phyloP scores from a whole-genome alignment of 2,888 invertebrate species.

The Bedellia somnulentella region DNA sequence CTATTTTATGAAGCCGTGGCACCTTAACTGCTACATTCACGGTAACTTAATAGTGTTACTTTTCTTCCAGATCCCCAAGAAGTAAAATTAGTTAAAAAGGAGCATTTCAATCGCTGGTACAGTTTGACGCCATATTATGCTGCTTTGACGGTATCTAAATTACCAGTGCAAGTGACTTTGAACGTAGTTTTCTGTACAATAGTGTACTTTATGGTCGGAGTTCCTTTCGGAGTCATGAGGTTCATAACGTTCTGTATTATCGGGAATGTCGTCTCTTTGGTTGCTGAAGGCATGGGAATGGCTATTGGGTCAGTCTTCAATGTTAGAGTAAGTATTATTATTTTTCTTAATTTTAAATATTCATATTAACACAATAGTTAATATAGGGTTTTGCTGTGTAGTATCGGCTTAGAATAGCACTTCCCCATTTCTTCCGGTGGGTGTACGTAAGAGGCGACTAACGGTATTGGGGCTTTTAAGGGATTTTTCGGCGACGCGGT shows the following conservation, averaged over 20 bases:
- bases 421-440: too few species aligned
- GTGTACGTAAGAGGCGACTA: too few species aligned
- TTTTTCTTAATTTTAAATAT: too few species aligned
- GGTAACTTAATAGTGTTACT: too few species aligned
- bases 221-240: constrained; percentile 66
- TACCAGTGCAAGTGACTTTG: constrained; percentile 62
- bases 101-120: constrained; percentile 73
- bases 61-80: constrained; percentile 64
- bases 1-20: too few species aligned
- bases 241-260: constrained; percentile 69
- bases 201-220: constrained; percentile 67
- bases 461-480: too few species aligned
- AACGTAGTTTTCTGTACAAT: constrained; percentile 63
- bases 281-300: constrained; percentile 77
- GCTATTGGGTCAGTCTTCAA: constrained; percentile 73
- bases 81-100: constrained; percentile 69
- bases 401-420: too few species aligned
- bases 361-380: too few species aligned
- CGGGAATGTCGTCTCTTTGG: constrained; percentile 69
- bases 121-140: constrained; percentile 65
- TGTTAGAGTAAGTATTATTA: constrained; percentile 55
- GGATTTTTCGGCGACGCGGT: too few species aligned
- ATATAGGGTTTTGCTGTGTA: too few species aligned
- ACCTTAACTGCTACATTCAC: too few species aligned
- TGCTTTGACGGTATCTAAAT: constrained; percentile 63